Evolutionary conservation across 1,140 invertebrate genomes (phyloP), one percentile per base, ranked within the genome.

Genomic region (Drosophila nigrodunni): DNA sequence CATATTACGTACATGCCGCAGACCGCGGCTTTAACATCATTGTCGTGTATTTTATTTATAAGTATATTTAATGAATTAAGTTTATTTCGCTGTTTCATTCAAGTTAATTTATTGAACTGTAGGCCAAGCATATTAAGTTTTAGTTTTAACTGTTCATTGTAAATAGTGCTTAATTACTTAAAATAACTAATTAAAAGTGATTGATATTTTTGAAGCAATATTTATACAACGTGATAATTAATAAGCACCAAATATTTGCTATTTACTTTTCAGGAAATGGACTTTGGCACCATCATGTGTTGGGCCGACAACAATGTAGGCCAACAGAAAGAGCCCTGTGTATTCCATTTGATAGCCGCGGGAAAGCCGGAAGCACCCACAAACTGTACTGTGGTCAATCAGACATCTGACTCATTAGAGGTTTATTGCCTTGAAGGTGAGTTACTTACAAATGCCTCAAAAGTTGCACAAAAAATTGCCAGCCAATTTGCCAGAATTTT

Each of bases 331-430:
- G 95, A 96, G 60, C 95, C 96, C 0, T 96, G 96, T 92, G 94
- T 96, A 58, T 96, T 95, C 92, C 95, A 95, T 88, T 94, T 96
- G 55, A 95, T 96, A 74, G 94, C 95, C 37, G 95, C 95, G 81
- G 96, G 96, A 92, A 96, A 96, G 80, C 96, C 96, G 9, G 96
- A 97, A 92, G 94, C 96, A 3, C 96, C 96, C 8, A 94, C 95
- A 87, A 97, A 97, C 92, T 97, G 96, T 92, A 95, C 96, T 4
- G 93, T 96, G 58, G 94, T 95, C 55, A 97, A 97, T 93, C 95
- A 96, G 90, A 97, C 96, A 10, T 95, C 95, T n/a, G 95, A 96
- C 59, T 96, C 96, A 6, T 93, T 97, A 59, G 95, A 95, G 68
- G 95, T 97, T 7, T 95, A 96, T 81, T 97, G 96, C 91, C 93